Percentiles rank a stretch among this genome's conserved stretches.
Evolutionary conservation across 2,113 vertebrate genomes (phyloP).

Genomic region (Sinocyclocheilus anophthalmus): DNA sequence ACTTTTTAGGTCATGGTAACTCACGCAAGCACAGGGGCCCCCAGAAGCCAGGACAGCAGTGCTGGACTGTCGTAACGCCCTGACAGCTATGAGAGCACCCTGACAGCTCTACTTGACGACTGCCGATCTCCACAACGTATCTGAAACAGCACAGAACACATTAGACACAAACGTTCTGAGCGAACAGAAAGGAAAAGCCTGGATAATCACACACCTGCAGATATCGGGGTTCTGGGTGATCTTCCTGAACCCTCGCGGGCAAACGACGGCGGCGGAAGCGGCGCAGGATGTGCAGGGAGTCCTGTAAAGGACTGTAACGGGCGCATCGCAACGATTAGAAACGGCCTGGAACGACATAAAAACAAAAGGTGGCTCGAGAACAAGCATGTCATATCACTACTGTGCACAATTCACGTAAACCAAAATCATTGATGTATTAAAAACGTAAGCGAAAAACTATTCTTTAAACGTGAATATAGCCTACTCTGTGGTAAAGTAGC

Average conservation of each 20-base stretch:
- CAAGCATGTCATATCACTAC: neutral
- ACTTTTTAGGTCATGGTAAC: constrained; percentile 30
- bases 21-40: constrained; percentile 85
- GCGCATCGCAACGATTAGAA: constrained; percentile 45
- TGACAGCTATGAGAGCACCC: constrained; percentile 83
- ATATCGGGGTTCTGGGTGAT: constrained; percentile 43
- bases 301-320: neutral
- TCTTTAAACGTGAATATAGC: neutral
- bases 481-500: no score
- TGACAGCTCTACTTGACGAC: constrained; percentile 63
- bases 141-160: constrained; percentile 65
- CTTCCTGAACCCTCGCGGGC: constrained; percentile 73
- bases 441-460: neutral
- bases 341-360: constrained; percentile 34
- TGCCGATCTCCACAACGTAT: constrained; percentile 80
- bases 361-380: neutral
- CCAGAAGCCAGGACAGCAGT: constrained; percentile 88
- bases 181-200: no score
- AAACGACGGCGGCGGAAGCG: constrained; percentile 57
- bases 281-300: constrained; percentile 80
- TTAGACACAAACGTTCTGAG: neutral
- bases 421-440: no score
- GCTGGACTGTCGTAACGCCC: constrained; percentile 69
- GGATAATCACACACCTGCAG: constrained; percentile 77
- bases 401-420: neutral